phyloP scores from a whole-genome alignment of 2,797 vertebrate genomes.

The Acipenser transmontanus region DNA sequence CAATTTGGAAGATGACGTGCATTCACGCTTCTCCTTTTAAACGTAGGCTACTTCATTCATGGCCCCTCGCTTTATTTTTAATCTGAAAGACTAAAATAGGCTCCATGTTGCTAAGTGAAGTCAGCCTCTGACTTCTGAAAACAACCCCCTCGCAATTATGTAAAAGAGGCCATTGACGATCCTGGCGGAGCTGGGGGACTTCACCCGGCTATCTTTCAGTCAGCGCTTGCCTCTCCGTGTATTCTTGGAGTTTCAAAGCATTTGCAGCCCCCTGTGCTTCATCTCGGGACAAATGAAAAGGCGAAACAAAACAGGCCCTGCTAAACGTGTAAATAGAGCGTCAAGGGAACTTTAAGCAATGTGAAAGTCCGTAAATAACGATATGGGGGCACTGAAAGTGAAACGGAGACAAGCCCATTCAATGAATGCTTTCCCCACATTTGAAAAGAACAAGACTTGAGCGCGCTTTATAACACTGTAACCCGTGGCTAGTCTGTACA shows the following conservation, averaged over 20 bases:
- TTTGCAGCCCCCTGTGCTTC: slow-evolving; percentile 2
- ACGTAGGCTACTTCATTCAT: slow-evolving; percentile 46
- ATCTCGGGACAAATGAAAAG: neutral
- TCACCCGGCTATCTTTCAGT: slow-evolving; percentile 1
- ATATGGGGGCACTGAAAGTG: slow-evolving; percentile 1
- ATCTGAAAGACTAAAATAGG: slow-evolving; percentile 59
- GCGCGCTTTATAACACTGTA: neutral
- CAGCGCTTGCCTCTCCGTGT: slow-evolving; percentile 3
- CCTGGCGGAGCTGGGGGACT: slow-evolving; percentile 8
- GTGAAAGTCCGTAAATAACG: slow-evolving; percentile 7
- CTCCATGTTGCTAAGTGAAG: slow-evolving; percentile 63
- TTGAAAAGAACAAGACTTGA: neutral
- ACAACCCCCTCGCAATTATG: slow-evolving; percentile 16
- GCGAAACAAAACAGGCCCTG: slow-evolving; percentile 4
- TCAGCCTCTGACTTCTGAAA: slow-evolving; percentile 47
- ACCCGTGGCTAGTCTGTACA: neutral
- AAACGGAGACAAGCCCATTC: slow-evolving; percentile 12
- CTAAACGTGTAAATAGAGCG: neutral
- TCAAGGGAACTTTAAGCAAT: slow-evolving; percentile 11
- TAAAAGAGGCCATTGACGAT: slow-evolving; percentile 17
- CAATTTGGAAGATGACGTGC: slow-evolving; percentile 47
- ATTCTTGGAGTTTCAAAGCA: slow-evolving; percentile 4
- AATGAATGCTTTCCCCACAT: slow-evolving; percentile 11
- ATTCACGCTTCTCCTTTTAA: slow-evolving; percentile 41
- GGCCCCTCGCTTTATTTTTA: slow-evolving; percentile 28